Conservation (phyloP, 2,797 vertebrate species). For the Gobio occitaniae region DNA sequence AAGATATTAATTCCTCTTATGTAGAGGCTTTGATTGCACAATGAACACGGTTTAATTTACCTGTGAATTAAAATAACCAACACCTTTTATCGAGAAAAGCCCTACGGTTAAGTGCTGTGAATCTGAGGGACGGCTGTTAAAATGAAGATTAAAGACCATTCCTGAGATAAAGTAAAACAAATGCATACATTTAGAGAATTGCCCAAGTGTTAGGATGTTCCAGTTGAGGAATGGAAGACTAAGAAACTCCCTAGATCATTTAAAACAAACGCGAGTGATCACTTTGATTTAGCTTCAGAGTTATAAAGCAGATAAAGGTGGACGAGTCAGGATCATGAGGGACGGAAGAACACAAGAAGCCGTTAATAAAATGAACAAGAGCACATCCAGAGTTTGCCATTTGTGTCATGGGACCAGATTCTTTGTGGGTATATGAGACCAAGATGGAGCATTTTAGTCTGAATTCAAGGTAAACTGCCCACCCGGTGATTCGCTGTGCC, state of each 20-base stretch:
- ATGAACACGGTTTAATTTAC: background rate
- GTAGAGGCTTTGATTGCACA: background rate
- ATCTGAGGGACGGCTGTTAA: slow-evolving; percentile 2
- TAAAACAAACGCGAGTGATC: background rate
- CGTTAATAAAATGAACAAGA: background rate
- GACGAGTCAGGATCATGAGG: background rate
- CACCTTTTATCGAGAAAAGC: background rate
- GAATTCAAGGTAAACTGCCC: background rate
- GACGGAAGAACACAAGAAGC: background rate
- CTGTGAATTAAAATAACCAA: background rate
- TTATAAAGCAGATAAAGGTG: slow-evolving; percentile 15
- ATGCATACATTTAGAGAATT: background rate
- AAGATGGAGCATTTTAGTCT: background rate
- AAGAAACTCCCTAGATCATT: slow-evolving; percentile 22
- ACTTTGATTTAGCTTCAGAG: slow-evolving; percentile 8
- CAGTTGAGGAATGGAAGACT: background rate
- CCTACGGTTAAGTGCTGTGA: background rate
- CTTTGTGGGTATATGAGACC: background rate
- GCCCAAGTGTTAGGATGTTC: background rate
- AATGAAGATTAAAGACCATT: slow-evolving; percentile 7
- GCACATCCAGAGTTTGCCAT: background rate
- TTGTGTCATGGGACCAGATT: background rate
- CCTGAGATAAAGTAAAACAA: background rate
- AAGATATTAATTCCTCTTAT: background rate
- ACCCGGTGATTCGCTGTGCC: background rate